Percentiles rank a stretch among this genome's conserved stretches.
phyloP scores from a whole-genome alignment of 2,797 vertebrate genomes.

The Phrynocephalus guinanensis region DNA sequence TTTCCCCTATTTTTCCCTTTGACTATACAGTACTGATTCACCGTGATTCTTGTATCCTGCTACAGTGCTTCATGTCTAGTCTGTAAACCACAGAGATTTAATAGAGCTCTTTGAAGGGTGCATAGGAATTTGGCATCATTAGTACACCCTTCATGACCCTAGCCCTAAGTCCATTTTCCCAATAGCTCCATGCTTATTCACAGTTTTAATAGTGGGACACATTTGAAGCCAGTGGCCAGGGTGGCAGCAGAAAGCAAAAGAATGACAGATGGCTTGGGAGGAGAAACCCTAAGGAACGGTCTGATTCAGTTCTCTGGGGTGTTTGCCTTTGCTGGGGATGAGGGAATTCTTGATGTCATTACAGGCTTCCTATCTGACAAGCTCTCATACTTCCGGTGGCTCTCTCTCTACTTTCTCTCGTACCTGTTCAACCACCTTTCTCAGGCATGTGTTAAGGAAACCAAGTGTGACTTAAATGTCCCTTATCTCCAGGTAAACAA shows the following conservation, averaged over 20 bases:
- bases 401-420: not conserved
- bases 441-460: slow-evolving; percentile 3
- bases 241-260: not conserved
- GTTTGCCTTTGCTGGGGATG: not conserved
- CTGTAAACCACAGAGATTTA: not conserved
- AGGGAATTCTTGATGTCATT: not conserved
- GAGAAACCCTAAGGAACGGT: not conserved
- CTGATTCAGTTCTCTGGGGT: slow-evolving; percentile 7
- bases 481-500: not conserved
- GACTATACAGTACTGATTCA: not conserved
- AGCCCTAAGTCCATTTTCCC: not conserved
- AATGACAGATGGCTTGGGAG: not conserved
- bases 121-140: slow-evolving; percentile 17
- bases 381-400: not conserved
- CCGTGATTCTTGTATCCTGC: not conserved
- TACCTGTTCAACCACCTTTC: not conserved
- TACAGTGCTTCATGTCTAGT: not conserved
- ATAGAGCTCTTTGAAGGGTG: slow-evolving; percentile 1
- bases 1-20: not conserved
- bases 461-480: not conserved
- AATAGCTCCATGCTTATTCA: not conserved
- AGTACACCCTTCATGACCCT: slow-evolving; percentile 25
- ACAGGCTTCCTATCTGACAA: not conserved
- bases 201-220: not conserved
- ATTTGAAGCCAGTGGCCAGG: not conserved